Evolutionary conservation across 2,888 invertebrate genomes (phyloP).

Genomic region (Aquatica leii): DNA sequence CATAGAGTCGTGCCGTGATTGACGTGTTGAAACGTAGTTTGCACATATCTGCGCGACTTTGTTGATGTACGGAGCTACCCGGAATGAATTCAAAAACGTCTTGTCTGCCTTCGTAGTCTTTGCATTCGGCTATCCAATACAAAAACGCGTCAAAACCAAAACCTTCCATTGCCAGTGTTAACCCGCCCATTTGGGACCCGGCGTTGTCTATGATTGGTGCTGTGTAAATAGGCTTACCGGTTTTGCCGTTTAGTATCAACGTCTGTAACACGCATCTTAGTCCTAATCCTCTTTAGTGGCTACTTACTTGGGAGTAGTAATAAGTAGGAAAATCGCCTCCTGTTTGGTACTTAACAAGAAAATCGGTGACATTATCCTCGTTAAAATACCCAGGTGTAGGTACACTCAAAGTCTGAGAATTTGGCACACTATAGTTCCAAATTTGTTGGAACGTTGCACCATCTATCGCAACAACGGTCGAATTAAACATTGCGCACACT

Average conservation of each 20-base stretch:
- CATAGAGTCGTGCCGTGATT: conserved; percentile 71
- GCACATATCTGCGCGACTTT: conserved; percentile 68
- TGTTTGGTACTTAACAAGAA: conserved; percentile 73
- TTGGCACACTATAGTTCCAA: conserved; percentile 77
- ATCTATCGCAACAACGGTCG: conserved; percentile 75
- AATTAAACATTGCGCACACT: conserved; percentile 75
- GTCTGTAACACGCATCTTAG: conserved; percentile 57
- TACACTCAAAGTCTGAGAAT: conserved; percentile 76
- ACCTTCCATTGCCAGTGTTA: conserved; percentile 67
- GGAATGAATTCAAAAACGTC: conserved; percentile 65
- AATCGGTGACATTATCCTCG: conserved; percentile 78
- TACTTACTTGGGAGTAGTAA: conserved; percentile 74
- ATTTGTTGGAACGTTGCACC: conserved; percentile 71
- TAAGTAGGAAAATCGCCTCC: conserved; percentile 78
- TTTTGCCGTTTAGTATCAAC: conserved; percentile 68
- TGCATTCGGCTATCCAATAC: conserved; percentile 79
- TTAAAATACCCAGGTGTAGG: conserved; percentile 83
- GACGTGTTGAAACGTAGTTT: conserved; percentile 74
- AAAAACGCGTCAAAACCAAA: conserved; percentile 80
- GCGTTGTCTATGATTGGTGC: conserved; percentile 68
- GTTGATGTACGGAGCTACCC: conserved; percentile 46
- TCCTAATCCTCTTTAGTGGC: no score
- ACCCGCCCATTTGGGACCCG: conserved; percentile 68
- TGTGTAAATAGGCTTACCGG: conserved; percentile 66
- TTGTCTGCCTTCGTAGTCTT: conserved; percentile 60